phyloP scores from a whole-genome alignment of 2,888 invertebrate genomes.

The Microctonus brassicae region DNA sequence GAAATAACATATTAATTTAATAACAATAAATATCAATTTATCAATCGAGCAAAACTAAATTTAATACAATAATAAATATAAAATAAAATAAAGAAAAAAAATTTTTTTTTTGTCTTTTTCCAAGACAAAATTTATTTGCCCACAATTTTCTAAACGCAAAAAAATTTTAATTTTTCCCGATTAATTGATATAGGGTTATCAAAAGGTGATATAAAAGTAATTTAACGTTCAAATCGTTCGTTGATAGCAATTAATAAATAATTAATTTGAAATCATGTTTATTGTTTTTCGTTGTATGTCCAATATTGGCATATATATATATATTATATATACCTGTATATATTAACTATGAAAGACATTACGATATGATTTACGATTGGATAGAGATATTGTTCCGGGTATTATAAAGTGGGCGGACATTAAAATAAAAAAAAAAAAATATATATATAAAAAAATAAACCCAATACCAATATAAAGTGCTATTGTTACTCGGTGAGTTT shows the following conservation, averaged over 20 bases:
- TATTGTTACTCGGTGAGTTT: slow-evolving; percentile 19
- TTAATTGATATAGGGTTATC: slow-evolving; percentile 1
- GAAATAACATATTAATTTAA: too few species aligned
- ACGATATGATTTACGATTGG: slow-evolving; percentile 16
- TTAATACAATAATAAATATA: too few species aligned
- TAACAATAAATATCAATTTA: too few species aligned
- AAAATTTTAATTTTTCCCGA: too few species aligned
- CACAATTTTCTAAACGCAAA: too few species aligned
- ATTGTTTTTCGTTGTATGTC: not conserved
- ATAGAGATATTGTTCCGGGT: slow-evolving; percentile 5
- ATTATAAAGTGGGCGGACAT: slow-evolving; percentile 1
- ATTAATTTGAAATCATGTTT: slow-evolving; percentile 14
- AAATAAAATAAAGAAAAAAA: too few species aligned
- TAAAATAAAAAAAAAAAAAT: not conserved
- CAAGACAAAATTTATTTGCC: not conserved
- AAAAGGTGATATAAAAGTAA: slow-evolving; percentile 1
- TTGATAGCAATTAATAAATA: slow-evolving; percentile 28
- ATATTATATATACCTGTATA: not conserved
- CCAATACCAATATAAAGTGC: slow-evolving; percentile 43
- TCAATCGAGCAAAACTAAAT: too few species aligned
- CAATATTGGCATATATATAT: not conserved
- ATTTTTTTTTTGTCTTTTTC: too few species aligned
- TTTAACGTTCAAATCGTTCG: slow-evolving; percentile 11
- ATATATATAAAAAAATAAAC: slow-evolving; percentile 22
- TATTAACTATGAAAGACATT: not conserved